These are phyloP conservation scores for Pyrocephalus nanus DNA, from an alignment of 2,797 vertebrate genomes.

Conservation along the genomic window DNA sequence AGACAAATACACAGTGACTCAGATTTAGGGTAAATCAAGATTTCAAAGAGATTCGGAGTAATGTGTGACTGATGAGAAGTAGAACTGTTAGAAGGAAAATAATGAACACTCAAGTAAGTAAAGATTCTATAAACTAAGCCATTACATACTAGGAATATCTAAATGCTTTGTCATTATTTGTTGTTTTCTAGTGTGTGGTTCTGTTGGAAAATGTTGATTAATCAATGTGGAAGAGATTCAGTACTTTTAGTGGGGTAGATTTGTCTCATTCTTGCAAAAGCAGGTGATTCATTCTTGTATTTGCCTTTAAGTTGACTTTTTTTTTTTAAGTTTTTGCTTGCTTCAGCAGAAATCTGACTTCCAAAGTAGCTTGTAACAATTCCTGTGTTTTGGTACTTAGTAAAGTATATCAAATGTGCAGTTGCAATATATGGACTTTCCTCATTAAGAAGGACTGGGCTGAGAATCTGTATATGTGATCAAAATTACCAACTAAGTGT, in stretches of 20 bases:
- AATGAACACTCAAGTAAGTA: background rate
- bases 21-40: background rate
- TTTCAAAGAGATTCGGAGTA: background rate
- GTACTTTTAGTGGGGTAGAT: background rate
- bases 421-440: background rate
- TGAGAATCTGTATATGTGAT: background rate
- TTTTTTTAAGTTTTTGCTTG: background rate
- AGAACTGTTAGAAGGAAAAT: background rate
- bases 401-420: background rate
- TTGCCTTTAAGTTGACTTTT: background rate
- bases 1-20: background rate
- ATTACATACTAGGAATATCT: background rate
- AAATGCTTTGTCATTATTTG: background rate
- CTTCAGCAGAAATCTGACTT: background rate
- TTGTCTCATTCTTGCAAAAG: background rate
- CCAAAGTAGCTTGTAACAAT: background rate
- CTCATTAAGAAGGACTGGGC: background rate
- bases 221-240: background rate
- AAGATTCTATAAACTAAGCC: background rate
- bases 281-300: background rate
- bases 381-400: background rate
- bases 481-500: background rate
- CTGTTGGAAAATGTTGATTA: background rate
- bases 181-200: background rate
- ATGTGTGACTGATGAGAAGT: background rate